These are phyloP conservation scores for Craterocephalus amniculus DNA, from an alignment of 2,797 vertebrate species.

Conservation along the genomic window DNA sequence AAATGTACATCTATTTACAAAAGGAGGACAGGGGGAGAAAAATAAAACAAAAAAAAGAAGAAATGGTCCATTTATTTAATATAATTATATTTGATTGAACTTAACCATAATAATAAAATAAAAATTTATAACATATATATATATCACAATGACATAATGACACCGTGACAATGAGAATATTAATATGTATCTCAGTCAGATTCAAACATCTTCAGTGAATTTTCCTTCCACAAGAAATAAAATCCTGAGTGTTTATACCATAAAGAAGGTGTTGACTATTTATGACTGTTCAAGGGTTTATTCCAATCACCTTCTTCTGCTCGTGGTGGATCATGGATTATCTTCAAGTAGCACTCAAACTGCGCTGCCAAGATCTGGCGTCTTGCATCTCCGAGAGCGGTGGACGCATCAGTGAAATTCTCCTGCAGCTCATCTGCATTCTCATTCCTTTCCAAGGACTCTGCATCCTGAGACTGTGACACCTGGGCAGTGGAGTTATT, in stretches of 20 bases:
- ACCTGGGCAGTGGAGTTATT: slow-evolving; percentile 49
- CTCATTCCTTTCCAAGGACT: neutral
- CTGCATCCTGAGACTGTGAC: slow-evolving; percentile 60
- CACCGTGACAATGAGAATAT: neutral
- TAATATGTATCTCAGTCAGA: too few relatives aligned
- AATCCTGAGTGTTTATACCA: neutral
- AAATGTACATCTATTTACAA: too few relatives aligned
- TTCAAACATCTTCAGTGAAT: neutral
- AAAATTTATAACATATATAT: neutral
- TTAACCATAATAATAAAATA: too few relatives aligned
- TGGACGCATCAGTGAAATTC: slow-evolving; percentile 44
- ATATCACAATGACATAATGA: neutral
- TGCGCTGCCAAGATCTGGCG: slow-evolving; percentile 81
- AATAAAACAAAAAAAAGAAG: too few relatives aligned
- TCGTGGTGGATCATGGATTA: slow-evolving; percentile 76
- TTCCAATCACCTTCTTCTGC: slow-evolving; percentile 69
- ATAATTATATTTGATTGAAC: too few relatives aligned
- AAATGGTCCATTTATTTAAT: too few relatives aligned
- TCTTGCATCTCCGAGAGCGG: slow-evolving; percentile 27
- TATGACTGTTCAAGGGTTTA: neutral
- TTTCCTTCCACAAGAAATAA: neutral
- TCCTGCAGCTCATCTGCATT: slow-evolving; percentile 24
- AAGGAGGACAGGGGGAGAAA: too few relatives aligned
- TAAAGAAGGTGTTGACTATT: neutral
- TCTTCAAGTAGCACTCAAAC: slow-evolving; percentile 87